These are phyloP conservation scores for Tholera decimalis DNA, from an alignment of 2,888 invertebrate genomes.

Conservation along the genomic window DNA sequence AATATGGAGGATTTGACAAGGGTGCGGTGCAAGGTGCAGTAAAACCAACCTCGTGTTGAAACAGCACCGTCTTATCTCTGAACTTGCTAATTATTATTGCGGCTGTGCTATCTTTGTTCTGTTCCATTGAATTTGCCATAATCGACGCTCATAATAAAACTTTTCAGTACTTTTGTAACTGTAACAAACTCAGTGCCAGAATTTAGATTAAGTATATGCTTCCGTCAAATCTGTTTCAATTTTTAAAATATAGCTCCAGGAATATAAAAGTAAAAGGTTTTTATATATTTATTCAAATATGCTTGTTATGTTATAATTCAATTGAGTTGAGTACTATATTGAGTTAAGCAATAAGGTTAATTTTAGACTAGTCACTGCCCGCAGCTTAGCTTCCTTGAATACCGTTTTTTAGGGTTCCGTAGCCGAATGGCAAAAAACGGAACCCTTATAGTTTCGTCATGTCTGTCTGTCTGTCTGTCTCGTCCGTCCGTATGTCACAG, in stretches of 20 bases:
- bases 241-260: neutral
- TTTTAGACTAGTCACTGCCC: too few species aligned
- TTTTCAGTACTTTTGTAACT: neutral
- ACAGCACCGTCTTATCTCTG: conserved; percentile 60
- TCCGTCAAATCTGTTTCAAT: neutral
- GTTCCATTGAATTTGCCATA: neutral
- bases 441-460: too few species aligned
- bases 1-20: conserved; percentile 79
- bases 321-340: too few species aligned
- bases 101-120: conserved; percentile 5
- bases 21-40: conserved; percentile 78
- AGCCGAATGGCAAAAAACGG: too few species aligned
- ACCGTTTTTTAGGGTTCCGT: too few species aligned
- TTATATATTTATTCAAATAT: neutral
- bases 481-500: too few species aligned
- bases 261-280: too few species aligned
- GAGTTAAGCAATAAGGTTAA: too few species aligned
- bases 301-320: neutral
- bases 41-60: conserved; percentile 68
- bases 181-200: neutral
- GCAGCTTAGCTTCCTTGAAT: too few species aligned
- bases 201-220: neutral
- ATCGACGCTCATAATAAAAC: too few species aligned
- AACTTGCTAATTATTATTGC: conserved; percentile 46
- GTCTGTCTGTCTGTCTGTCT: too few species aligned